Conservation (phyloP, 2,888 invertebrate species). For the Coleophora flavipennella region DNA sequence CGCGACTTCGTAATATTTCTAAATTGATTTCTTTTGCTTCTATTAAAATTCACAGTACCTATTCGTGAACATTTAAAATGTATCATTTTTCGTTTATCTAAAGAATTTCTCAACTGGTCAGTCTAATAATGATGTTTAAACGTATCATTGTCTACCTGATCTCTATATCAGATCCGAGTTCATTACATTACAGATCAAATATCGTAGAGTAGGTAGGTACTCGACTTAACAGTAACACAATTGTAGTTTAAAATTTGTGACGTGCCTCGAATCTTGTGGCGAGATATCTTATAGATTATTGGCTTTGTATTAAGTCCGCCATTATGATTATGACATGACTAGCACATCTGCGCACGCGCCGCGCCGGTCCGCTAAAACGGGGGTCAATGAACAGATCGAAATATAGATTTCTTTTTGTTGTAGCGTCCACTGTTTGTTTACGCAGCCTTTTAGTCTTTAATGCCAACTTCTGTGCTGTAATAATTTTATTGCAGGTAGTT, state of each 20-base stretch:
- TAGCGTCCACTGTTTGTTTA: constrained; percentile 34
- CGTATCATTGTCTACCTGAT: constrained; percentile 4
- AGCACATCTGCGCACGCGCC: constrained; percentile 63
- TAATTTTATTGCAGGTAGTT: too few species aligned
- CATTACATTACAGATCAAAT: constrained; percentile 45
- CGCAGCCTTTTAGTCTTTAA: constrained; percentile 10
- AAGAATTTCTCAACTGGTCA: not conserved
- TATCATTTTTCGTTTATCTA: too few species aligned
- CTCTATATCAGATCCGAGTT: constrained; percentile 42
- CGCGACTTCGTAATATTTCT: constrained; percentile 36
- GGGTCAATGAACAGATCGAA: constrained; percentile 46
- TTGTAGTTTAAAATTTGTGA: constrained; percentile 61
- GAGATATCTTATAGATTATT: constrained; percentile 62
- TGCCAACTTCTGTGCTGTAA: too few species aligned
- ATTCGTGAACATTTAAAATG: too few species aligned
- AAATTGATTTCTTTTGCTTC: constrained; percentile 27
- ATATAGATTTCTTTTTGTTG: constrained; percentile 33
- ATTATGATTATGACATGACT: constrained; percentile 61
- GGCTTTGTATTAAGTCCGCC: constrained; percentile 57
- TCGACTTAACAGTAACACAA: constrained; percentile 49
- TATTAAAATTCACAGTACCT: not conserved
- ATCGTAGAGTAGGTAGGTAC: constrained; percentile 24
- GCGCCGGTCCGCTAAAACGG: constrained; percentile 33
- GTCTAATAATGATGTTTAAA: not conserved
- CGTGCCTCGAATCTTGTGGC: constrained; percentile 41